Evolutionary conservation across 2,113 vertebrate species (phyloP).

Genomic region (Eira barbara): DNA sequence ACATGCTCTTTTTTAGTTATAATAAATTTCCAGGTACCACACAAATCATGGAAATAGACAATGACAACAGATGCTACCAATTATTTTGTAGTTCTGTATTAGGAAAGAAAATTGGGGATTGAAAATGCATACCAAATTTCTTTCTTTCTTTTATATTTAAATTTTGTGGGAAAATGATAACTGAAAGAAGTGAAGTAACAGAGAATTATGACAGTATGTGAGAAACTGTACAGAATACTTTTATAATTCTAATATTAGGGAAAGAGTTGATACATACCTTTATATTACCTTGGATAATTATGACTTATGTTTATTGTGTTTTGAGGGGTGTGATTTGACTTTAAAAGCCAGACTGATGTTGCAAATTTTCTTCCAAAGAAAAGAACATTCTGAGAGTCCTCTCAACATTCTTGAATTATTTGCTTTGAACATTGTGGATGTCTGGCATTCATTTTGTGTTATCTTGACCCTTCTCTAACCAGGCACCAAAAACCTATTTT

Average conservation of each 20-base stretch:
- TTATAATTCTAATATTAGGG: not conserved
- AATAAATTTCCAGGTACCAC: conserved; percentile 52
- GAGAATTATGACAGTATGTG: not conserved
- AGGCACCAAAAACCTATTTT: not conserved
- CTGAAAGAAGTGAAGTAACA: not conserved
- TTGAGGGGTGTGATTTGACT: not conserved
- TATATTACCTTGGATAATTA: not conserved
- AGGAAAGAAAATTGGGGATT: not conserved
- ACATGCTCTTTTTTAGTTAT: not conserved
- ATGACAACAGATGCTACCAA: conserved; percentile 47
- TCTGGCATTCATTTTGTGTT: not conserved
- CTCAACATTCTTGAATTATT: not conserved
- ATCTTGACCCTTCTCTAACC: not conserved
- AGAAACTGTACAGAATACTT: not conserved
- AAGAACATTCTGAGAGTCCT: not conserved
- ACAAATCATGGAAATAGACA: conserved; percentile 45
- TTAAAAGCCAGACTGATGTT: not conserved
- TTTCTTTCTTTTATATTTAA: conserved; percentile 35
- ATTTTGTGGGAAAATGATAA: not conserved
- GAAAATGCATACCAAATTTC: not conserved
- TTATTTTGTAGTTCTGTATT: conserved; percentile 37
- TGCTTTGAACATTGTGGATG: not conserved
- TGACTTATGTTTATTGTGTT: not conserved
- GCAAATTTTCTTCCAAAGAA: not conserved
- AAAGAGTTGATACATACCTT: not conserved